phyloP scores from a whole-genome alignment of 2,797 vertebrate genomes.

The Brotogeris chrysoptera region DNA sequence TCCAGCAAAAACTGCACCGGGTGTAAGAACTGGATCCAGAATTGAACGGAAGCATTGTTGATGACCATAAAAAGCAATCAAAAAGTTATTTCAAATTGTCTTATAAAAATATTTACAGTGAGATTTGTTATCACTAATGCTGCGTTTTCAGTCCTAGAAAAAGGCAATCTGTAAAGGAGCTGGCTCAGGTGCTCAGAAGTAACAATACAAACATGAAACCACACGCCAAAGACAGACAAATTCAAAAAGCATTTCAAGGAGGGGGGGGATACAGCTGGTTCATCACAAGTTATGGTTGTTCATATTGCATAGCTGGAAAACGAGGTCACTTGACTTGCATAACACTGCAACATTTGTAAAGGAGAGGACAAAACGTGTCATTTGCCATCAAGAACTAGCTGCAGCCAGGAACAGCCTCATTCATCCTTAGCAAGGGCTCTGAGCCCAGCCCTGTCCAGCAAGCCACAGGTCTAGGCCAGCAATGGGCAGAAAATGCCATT shows the following conservation, averaged over 20 bases:
- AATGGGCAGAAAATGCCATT: constrained; percentile 17
- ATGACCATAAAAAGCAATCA: constrained; percentile 70
- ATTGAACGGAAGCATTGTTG: constrained; percentile 11
- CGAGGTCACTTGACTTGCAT: constrained; percentile 80
- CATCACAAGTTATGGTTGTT: constrained; percentile 55
- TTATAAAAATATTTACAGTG: constrained; percentile 82
- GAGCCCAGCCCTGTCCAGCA: not conserved
- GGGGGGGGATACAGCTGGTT: constrained; percentile 56
- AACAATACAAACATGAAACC: constrained; percentile 67
- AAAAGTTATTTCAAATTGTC: constrained; percentile 67
- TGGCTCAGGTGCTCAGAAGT: constrained; percentile 73
- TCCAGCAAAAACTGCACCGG: not conserved
- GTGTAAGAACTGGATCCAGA: not conserved
- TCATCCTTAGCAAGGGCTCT: not conserved
- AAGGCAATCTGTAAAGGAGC: constrained; percentile 77
- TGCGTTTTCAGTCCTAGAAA: constrained; percentile 76
- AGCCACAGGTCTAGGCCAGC: not conserved
- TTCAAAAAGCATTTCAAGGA: constrained; percentile 43
- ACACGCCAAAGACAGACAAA: constrained; percentile 49
- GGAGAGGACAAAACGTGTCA: constrained; percentile 21
- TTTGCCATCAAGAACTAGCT: constrained; percentile 29
- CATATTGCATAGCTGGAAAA: constrained; percentile 82
- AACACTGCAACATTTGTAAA: constrained; percentile 69
- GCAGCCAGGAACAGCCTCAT: constrained; percentile 26
- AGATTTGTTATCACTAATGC: constrained; percentile 68